These are phyloP conservation scores for Eunapius fragilis DNA, from an alignment of 37 sponge, comb jelly and placozoan genomes.

Conservation along the genomic window DNA sequence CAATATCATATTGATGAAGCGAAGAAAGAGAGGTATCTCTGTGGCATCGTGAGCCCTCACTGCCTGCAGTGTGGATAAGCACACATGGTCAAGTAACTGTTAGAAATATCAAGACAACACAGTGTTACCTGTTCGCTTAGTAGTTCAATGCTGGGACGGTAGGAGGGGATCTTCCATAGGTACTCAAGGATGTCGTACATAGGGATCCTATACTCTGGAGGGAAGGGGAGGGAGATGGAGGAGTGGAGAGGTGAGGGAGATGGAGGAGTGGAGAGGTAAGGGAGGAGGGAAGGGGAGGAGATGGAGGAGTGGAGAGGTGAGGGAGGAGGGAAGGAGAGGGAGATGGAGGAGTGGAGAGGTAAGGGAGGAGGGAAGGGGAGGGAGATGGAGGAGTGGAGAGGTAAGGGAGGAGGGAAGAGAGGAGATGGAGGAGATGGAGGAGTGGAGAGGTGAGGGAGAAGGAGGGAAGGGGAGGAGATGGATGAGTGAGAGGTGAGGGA, in stretches of 20 bases:
- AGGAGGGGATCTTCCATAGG: conserved; percentile 70
- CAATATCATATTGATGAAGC: conserved; percentile 93
- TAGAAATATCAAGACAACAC: neutral
- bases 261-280: neutral
- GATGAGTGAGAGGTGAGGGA: too few relatives aligned
- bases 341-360: neutral
- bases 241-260: neutral
- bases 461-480: neutral
- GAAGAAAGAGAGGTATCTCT: conserved; percentile 64
- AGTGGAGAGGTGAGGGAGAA: neutral
- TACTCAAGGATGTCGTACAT: conserved; percentile 84
- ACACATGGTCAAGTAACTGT: neutral
- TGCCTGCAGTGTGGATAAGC: neutral
- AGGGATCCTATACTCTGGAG: conserved; percentile 73
- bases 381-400: neutral
- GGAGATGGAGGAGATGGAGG: neutral
- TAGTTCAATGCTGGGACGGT: conserved; percentile 43
- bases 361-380: neutral
- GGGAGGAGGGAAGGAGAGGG: neutral
- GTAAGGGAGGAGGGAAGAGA: neutral
- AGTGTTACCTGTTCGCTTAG: conserved; percentile 67
- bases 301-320: neutral
- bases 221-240: neutral
- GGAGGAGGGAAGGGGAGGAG: neutral
- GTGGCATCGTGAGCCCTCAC: neutral